Evolutionary conservation across 2,113 vertebrate species (phyloP).

Genomic region (Cariama cristata): DNA sequence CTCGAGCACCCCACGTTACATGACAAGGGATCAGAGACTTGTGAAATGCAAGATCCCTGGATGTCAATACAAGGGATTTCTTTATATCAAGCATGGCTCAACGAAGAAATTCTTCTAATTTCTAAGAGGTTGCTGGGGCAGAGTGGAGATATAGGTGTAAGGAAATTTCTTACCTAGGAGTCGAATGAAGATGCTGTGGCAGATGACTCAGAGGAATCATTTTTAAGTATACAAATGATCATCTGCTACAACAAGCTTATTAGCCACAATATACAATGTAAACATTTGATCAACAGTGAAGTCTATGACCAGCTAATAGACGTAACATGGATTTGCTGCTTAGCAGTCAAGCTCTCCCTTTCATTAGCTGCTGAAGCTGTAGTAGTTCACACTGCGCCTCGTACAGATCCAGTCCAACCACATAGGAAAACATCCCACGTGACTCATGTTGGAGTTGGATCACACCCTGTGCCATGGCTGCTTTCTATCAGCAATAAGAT

Average conservation of each 20-base stretch:
- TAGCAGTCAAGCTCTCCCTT: background rate
- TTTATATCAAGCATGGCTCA: background rate
- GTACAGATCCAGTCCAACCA: background rate
- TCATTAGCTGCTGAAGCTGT: background rate
- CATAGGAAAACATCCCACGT: background rate
- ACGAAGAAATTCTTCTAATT: background rate
- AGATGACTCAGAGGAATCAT: background rate
- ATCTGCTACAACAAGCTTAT: background rate
- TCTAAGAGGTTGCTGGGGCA: background rate
- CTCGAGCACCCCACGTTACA: background rate
- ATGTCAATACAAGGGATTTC: background rate
- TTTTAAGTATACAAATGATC: background rate
- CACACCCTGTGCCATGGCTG: background rate
- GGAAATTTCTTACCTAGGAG: background rate
- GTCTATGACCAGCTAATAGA: background rate
- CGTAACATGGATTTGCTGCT: background rate
- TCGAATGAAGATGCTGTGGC: background rate
- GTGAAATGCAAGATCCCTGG: background rate
- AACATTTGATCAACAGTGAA: background rate
- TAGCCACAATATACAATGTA: background rate
- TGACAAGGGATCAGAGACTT: background rate
- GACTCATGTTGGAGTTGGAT: conserved; percentile 6
- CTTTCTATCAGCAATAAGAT: conserved; percentile 15
- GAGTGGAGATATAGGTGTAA: background rate
- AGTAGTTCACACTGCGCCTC: background rate